Conservation (phyloP, 1,140 invertebrate species). For the Cotesia vestalis region DNA sequence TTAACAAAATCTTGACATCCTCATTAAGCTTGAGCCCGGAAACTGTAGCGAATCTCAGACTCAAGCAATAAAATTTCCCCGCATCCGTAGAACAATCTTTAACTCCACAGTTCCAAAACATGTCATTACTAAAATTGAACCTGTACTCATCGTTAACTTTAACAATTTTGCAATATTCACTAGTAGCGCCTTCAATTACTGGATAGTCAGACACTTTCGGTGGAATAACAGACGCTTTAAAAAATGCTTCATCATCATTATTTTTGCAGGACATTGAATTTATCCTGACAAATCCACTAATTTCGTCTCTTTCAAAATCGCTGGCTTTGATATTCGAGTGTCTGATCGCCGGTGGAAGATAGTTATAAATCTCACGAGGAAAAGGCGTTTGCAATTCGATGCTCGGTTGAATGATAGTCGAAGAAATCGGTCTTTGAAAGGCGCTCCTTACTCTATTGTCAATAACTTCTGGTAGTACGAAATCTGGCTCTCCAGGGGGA, state of each 20-base stretch:
- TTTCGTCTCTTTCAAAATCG: conserved; percentile 20
- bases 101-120: conserved; percentile 54
- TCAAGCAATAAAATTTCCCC: conserved; percentile 64
- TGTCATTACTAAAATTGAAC: conserved; percentile 48
- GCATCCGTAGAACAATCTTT: conserved; percentile 51
- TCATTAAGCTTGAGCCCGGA: conserved; percentile 70
- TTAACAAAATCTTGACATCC: conserved; percentile 70
- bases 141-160: conserved; percentile 45
- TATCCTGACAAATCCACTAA: conserved; percentile 27
- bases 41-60: conserved; percentile 71
- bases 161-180: conserved; percentile 45
- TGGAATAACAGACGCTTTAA: conserved; percentile 44
- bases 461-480: conserved; percentile 47
- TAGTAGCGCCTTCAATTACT: conserved; percentile 45
- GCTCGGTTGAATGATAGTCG: conserved; percentile 23
- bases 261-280: conserved; percentile 53
- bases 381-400: conserved; percentile 31
- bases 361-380: conserved; percentile 8
- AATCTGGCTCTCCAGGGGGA: conserved; percentile 40
- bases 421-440: conserved; percentile 12
- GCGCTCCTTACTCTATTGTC: conserved; percentile 47
- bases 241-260: conserved; percentile 47
- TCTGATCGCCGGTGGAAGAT: neutral
- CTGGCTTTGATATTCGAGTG: neutral
- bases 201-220: conserved; percentile 41